A percentile compares a stretch with the other conserved stretches of the same genome.
phyloP scores from a whole-genome alignment of 1,140 invertebrate genomes.

The Cyrtorhinus lividipennis region DNA sequence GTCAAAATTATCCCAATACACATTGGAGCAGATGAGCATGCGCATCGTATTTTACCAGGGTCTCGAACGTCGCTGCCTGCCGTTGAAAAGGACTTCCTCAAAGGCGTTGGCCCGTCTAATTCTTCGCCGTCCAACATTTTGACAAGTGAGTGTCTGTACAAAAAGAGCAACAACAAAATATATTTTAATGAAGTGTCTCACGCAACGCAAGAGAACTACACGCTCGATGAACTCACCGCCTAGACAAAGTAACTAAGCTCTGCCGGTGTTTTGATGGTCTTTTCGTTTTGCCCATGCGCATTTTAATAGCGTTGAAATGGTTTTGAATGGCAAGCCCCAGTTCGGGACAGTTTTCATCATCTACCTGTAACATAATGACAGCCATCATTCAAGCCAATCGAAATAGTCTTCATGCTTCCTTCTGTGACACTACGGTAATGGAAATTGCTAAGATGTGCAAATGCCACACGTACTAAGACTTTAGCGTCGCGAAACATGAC shows the following conservation, averaged over 20 bases:
- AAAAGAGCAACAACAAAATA: too few relatives aligned
- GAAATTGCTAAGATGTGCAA: too few relatives aligned
- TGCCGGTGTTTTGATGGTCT: conserved; percentile 67
- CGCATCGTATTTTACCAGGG: conserved; percentile 12
- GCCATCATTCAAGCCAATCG: too few relatives aligned
- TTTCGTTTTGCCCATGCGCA: conserved; percentile 48
- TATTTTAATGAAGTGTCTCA: too few relatives aligned
- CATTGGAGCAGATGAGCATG: too few relatives aligned
- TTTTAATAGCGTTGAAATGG: conserved; percentile 73
- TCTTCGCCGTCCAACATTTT: conserved; percentile 54
- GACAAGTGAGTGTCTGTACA: conserved; percentile 52
- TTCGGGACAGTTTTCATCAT: conserved; percentile 67
- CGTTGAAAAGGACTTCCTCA: conserved; percentile 34
- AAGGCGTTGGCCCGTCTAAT: conserved; percentile 47
- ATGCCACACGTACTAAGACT: conserved; percentile 54
- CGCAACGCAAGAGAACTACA: too few relatives aligned
- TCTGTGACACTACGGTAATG: too few relatives aligned
- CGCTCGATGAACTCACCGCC: conserved; percentile 49
- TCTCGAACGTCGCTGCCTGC: conserved; percentile 22
- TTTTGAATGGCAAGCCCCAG: conserved; percentile 69
- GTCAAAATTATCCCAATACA: too few relatives aligned
- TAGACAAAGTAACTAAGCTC: conserved; percentile 60
- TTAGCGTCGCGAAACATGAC: conserved; percentile 55
- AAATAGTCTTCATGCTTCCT: too few relatives aligned
- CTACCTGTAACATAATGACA: conserved; percentile 47